A percentile compares a stretch with the other conserved stretches of the same genome.
These are phyloP conservation scores for Antheraea yamamai DNA, from an alignment of 2,888 invertebrate species.

Conservation along the genomic window DNA sequence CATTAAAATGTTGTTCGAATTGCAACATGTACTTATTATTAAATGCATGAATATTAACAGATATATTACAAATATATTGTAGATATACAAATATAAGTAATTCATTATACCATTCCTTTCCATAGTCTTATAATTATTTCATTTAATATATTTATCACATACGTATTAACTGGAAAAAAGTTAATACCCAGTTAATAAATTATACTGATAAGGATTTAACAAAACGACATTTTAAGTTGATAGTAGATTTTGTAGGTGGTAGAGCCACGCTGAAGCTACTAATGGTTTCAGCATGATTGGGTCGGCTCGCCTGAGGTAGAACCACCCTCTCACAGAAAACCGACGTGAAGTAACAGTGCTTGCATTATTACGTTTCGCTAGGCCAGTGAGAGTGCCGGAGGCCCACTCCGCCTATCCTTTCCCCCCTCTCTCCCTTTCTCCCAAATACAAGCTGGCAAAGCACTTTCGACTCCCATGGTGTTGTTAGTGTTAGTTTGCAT, in stretches of 20 bases:
- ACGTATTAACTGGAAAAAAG: neutral
- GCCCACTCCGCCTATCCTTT: too few relatives aligned
- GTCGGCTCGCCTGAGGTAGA: too few relatives aligned
- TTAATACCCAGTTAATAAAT: neutral
- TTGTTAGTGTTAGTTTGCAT: too few relatives aligned
- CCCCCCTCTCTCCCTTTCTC: too few relatives aligned
- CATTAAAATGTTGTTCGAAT: constrained; percentile 1
- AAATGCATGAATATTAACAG: neutral
- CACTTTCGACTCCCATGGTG: too few relatives aligned
- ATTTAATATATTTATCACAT: neutral
- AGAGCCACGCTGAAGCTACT: too few relatives aligned
- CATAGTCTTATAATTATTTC: neutral
- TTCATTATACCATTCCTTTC: neutral
- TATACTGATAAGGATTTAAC: neutral
- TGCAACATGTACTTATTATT: neutral
- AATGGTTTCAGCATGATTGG: too few relatives aligned
- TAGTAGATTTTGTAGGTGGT: neutral
- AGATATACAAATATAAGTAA: neutral
- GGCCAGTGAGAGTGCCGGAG: too few relatives aligned
- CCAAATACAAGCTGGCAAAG: too few relatives aligned
- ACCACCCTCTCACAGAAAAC: too few relatives aligned
- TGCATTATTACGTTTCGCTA: too few relatives aligned
- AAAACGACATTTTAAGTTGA: neutral
- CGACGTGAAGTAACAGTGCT: too few relatives aligned
- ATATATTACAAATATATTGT: neutral